Percentiles rank a stretch among this genome's conserved stretches.
Evolutionary conservation across 2,797 vertebrate species (phyloP).

Genomic region (Phoxinus dragarum): DNA sequence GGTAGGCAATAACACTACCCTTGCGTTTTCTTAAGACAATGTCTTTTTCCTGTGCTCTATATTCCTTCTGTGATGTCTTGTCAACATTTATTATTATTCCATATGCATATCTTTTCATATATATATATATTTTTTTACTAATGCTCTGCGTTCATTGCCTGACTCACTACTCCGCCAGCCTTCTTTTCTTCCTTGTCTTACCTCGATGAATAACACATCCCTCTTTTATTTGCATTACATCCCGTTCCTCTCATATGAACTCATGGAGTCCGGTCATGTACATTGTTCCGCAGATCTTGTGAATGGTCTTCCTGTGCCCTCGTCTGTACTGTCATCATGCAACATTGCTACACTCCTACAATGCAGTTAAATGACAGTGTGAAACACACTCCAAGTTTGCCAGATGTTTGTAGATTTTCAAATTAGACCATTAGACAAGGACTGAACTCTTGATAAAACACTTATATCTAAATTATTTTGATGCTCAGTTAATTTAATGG

Average conservation of each 20-base stretch:
- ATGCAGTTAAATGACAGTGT: conserved; percentile 59
- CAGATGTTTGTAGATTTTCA: not conserved
- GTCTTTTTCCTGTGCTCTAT: conserved; percentile 49
- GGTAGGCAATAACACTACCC: conserved; percentile 79
- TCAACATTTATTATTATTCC: conserved; percentile 34
- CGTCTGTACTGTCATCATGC: conserved; percentile 52
- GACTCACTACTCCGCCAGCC: conserved; percentile 38
- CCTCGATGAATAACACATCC: conserved; percentile 44
- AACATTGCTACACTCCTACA: conserved; percentile 57
- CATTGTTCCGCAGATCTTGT: conserved; percentile 47
- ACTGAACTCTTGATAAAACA: not conserved
- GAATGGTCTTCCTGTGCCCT: conserved; percentile 47
- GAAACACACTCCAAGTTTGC: not conserved
- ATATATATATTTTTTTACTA: conserved; percentile 51
- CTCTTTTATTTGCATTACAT: conserved; percentile 53
- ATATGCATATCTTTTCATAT: conserved; percentile 46
- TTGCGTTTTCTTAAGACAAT: conserved; percentile 44
- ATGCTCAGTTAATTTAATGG: not conserved
- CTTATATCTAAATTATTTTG: not conserved
- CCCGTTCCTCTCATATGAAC: conserved; percentile 25
- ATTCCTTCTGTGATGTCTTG: conserved; percentile 56
- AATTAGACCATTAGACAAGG: not conserved
- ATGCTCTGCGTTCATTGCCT: conserved; percentile 52
- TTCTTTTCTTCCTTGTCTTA: conserved; percentile 39
- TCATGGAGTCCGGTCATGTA: conserved; percentile 50